Base-by-base conservation (phyloP, 2,888 invertebrate species). In the Amphimallon solstitiale region DNA sequence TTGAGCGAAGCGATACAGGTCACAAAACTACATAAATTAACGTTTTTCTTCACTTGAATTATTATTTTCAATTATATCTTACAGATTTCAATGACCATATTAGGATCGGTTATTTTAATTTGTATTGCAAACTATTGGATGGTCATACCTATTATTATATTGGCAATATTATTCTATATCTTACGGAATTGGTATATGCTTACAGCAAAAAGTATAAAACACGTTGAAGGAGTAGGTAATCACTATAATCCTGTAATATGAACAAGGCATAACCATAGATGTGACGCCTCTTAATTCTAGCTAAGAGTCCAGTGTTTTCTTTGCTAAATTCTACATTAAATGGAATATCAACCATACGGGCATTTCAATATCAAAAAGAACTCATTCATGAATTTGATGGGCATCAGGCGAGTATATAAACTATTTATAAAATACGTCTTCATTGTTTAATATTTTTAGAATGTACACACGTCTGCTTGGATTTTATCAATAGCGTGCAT, bases 261-360 rank as follows among this genome's bases (percentile, higher is more conserved):
- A n/a, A n/a, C n/a, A n/a, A n/a, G n/a, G n/a, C n/a, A n/a, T n/a
- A n/a, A n/a, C n/a, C n/a, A n/a, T n/a, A n/a, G n/a, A n/a, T n/a
- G n/a, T n/a, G n/a, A n/a, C n/a, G n/a, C n/a, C n/a, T n/a, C 9
- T 29, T 5, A 5, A 37, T 45, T 72, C 80, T 85, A 84, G 92
- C 90, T 61, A 88, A 93, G 68, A 94, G 94, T 83, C 96, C 97
- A 0, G 92, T 97, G 0, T 95, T 95, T 80, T 92, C 94, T 0
- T 94, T 95, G 79, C 86, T 96, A 74, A 91, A 91, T 37, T 90
- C 94, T 0, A 90, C 93, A 0, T 84, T 96, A 3, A 88, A 90
- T 69, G 97, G 96, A 1, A 86, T 97, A 12, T 88, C 91, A 49
- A 94, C 94, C 0, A 94, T 97, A 68, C 85, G 96, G 65, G 92